These are phyloP conservation scores for Labeo calbasu DNA, from an alignment of 2,797 vertebrate species.

Conservation along the genomic window DNA sequence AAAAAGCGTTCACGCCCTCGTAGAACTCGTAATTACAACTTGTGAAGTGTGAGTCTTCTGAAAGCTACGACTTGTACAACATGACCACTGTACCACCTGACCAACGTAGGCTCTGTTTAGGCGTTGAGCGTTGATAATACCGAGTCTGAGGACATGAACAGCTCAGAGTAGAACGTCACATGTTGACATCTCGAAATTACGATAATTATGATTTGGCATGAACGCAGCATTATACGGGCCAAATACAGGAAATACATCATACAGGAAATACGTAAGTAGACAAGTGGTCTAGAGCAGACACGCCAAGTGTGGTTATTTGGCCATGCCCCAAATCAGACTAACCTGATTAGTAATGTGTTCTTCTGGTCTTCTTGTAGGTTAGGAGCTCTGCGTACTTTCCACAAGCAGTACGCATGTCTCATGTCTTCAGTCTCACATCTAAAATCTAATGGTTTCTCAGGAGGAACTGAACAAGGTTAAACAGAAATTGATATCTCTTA, in stretches of 20 bases:
- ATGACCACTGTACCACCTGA: too few species aligned
- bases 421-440: conserved; percentile 67
- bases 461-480: conserved; percentile 63
- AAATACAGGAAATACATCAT: not conserved
- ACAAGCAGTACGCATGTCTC: conserved; percentile 61
- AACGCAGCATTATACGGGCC: too few species aligned
- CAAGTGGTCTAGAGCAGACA: not conserved
- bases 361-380: accelerated
- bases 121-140: too few species aligned
- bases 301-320: not conserved
- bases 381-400: conserved; percentile 57
- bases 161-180: too few species aligned
- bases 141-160: too few species aligned
- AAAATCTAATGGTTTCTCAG: conserved; percentile 68
- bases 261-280: not conserved
- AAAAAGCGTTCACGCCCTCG: too few species aligned
- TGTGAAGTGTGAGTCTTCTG: too few species aligned
- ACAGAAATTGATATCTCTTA: not conserved
- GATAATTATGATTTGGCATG: too few species aligned
- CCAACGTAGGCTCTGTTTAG: too few species aligned
- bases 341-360: conserved; percentile 66
- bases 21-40: too few species aligned
- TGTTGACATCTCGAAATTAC: too few species aligned
- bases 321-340: conserved; percentile 21
- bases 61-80: too few species aligned